Percentiles rank a stretch among this genome's conserved stretches.
Evolutionary conservation across 2,797 vertebrate genomes (phyloP).

Genomic region (Anomalospiza imberbis): DNA sequence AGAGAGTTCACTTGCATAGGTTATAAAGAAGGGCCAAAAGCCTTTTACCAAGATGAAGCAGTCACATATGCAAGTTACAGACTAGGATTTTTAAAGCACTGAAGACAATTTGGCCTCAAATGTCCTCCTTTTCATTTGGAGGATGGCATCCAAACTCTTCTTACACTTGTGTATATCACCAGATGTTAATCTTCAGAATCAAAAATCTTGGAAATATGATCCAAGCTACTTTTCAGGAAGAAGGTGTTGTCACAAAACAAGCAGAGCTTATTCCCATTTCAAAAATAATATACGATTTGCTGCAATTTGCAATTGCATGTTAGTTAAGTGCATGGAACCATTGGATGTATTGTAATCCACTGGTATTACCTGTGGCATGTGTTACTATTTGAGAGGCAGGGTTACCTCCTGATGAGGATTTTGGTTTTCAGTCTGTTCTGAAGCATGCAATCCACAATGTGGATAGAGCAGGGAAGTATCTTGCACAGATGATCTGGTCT

Average conservation of each 20-base stretch:
- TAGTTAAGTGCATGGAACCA: not conserved
- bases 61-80: not conserved
- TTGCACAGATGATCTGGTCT: conserved; percentile 19
- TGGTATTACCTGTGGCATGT: not conserved
- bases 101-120: not conserved
- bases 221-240: not conserved
- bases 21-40: not conserved
- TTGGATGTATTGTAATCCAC: not conserved
- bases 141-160: not conserved
- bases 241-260: not conserved
- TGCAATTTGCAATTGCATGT: not conserved
- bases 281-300: not conserved
- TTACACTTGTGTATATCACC: not conserved
- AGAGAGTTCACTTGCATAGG: not conserved
- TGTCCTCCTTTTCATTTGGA: not conserved
- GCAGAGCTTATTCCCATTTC: not conserved
- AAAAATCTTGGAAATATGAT: not conserved
- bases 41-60: not conserved
- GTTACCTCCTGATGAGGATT: conserved; percentile 17
- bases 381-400: conserved; percentile 11
- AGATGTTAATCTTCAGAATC: not conserved
- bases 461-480: conserved; percentile 14
- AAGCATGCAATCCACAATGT: not conserved
- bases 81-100: not conserved
- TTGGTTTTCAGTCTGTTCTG: conserved; percentile 37